Conservation (phyloP, 2,797 vertebrate species). For the Clarias fuscus region DNA sequence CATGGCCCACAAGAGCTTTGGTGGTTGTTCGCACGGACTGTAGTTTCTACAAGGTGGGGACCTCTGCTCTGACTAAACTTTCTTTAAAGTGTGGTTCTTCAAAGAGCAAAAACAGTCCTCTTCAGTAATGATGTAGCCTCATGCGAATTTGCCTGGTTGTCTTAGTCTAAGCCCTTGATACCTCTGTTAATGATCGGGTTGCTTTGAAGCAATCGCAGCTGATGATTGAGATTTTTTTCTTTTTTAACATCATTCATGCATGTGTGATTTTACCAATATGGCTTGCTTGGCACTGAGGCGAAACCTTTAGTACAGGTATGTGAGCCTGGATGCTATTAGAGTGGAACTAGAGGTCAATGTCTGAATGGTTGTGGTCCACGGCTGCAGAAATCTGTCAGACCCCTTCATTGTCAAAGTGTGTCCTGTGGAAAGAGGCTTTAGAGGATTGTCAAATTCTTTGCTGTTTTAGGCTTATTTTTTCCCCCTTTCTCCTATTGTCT, state of each 20-base stretch:
- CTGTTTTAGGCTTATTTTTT: conserved; percentile 24
- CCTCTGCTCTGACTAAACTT: not conserved
- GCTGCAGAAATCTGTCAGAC: conserved; percentile 56
- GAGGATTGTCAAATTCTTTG: conserved; percentile 16
- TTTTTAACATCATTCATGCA: conserved; percentile 17
- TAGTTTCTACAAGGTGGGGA: not conserved
- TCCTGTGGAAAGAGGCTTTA: conserved; percentile 28
- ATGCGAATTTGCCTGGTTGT: not conserved
- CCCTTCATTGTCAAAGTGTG: conserved; percentile 46
- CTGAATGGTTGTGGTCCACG: conserved; percentile 45
- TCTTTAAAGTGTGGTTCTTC: conserved; percentile 5
- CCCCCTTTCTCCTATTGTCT: conserved; percentile 14
- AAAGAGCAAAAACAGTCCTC: conserved; percentile 15
- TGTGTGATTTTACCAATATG: conserved; percentile 45
- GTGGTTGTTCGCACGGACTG: not conserved
- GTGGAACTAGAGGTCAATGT: conserved; percentile 54
- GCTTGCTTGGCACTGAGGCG: conserved; percentile 44
- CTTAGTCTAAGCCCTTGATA: not conserved
- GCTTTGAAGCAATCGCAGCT: conserved; percentile 23
- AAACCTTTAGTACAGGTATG: conserved; percentile 52
- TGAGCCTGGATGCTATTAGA: conserved; percentile 39
- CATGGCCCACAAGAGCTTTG: not conserved
- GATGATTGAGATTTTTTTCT: not conserved
- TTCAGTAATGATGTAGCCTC: not conserved
- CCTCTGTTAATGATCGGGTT: not conserved